Percentiles rank a stretch among this genome's conserved stretches.
Conservation (phyloP, 2,113 vertebrate species). For the Hucho hucho region DNA sequence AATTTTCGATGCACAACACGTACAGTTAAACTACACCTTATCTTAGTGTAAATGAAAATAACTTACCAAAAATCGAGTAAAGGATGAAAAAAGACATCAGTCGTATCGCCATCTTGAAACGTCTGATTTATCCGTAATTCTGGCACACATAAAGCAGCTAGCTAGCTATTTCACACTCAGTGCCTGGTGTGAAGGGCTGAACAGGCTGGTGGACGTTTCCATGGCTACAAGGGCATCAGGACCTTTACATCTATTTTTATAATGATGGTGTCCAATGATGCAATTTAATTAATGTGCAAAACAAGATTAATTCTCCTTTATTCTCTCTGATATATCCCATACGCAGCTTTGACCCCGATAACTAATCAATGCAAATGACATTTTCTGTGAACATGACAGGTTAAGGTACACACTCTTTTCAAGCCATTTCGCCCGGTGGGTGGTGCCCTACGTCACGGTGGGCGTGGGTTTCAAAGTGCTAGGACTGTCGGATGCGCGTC, state of each 20-base stretch:
- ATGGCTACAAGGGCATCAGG: constrained; percentile 68
- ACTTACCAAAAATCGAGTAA: constrained; percentile 66
- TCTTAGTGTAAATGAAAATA: not conserved
- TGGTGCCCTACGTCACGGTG: too few relatives aligned
- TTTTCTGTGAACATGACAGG: not conserved
- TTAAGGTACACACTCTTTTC: too few relatives aligned
- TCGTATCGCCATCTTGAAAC: constrained; percentile 75
- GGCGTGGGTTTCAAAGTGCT: too few relatives aligned
- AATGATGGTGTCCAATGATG: too few relatives aligned
- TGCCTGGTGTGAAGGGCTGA: constrained; percentile 52
- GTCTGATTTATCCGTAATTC: constrained; percentile 44
- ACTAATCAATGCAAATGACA: not conserved
- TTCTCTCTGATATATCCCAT: not conserved
- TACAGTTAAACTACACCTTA: not conserved
- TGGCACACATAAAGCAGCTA: constrained; percentile 32
- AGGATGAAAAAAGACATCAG: constrained; percentile 55
- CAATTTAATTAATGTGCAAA: not conserved
- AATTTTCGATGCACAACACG: not conserved
- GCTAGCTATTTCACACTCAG: constrained; percentile 24
- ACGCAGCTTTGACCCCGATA: not conserved
- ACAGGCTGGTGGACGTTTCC: constrained; percentile 76
- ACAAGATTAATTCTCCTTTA: not conserved
- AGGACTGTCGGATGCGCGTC: too few relatives aligned
- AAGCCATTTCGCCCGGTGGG: too few relatives aligned
- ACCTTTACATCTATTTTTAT: constrained; percentile 13